A percentile compares a stretch with the other conserved stretches of the same genome.
phyloP scores from a whole-genome alignment of 2,113 vertebrate species.

The Toxotes chatareus region DNA sequence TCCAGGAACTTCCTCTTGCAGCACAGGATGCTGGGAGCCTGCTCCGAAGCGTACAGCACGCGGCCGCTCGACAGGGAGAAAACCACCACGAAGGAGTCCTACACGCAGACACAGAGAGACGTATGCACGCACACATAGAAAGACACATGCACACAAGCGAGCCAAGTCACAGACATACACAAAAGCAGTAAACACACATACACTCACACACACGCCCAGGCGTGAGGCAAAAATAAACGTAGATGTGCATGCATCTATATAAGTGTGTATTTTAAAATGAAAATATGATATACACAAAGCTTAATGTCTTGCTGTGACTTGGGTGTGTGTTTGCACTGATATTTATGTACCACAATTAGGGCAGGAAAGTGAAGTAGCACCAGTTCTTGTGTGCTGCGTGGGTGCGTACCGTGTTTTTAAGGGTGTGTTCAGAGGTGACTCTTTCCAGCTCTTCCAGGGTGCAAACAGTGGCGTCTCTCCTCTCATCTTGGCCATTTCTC shows the following conservation, averaged over 20 bases:
- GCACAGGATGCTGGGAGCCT: conserved; percentile 87
- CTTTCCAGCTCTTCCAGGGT: conserved; percentile 87
- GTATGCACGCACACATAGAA: conserved; percentile 45
- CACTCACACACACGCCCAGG: conserved; percentile 56
- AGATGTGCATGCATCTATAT: not conserved
- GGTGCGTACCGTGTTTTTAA: conserved; percentile 89
- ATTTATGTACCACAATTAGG: not conserved
- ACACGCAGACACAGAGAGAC: conserved; percentile 44
- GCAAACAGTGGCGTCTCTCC: conserved; percentile 78
- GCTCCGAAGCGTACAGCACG: conserved; percentile 89
- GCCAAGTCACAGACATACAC: conserved; percentile 64
- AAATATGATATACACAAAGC: not conserved
- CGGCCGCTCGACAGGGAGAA: conserved; percentile 90
- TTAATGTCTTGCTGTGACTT: not conserved
- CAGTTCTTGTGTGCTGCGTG: not conserved
- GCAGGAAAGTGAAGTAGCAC: not conserved
- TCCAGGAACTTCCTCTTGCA: conserved; percentile 88
- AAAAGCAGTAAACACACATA: conserved; percentile 62
- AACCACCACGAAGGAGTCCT: conserved; percentile 91
- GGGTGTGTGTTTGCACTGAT: not conserved
- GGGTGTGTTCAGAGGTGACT: conserved; percentile 88
- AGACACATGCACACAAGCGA: conserved; percentile 59
- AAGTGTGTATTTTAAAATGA: conserved; percentile 16
- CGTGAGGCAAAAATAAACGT: conserved; percentile 38
- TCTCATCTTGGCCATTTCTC: conserved; percentile 81